Evolutionary conservation across 2,888 invertebrate species (phyloP).

Genomic region (Panzeria rudis): DNA sequence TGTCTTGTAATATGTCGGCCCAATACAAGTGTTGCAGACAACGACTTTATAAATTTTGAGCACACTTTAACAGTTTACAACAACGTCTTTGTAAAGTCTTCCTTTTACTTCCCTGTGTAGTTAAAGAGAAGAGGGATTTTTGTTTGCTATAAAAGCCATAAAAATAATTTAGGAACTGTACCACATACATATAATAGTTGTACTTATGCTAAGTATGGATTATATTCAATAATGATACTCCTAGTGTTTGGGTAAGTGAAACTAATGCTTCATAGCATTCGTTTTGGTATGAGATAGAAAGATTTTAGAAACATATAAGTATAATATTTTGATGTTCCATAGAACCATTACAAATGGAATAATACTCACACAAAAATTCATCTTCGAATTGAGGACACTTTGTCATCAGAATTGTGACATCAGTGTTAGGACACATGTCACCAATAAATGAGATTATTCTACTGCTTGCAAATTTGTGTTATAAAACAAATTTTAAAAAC

Average conservation of each 20-base stretch:
- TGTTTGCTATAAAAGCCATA: slow-evolving; percentile 20
- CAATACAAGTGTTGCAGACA: slow-evolving; percentile 69
- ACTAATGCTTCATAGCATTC: background rate
- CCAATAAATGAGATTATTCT: too few species aligned
- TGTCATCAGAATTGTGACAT: too few species aligned
- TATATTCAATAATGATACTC: background rate
- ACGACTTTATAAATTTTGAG: slow-evolving; percentile 70
- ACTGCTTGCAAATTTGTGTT: too few species aligned
- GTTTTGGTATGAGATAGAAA: too few species aligned
- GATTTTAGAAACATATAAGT: too few species aligned
- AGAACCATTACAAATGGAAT: too few species aligned
- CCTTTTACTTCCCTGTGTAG: background rate
- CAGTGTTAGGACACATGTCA: too few species aligned
- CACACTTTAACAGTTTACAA: slow-evolving; percentile 61
- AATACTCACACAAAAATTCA: too few species aligned
- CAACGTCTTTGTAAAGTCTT: slow-evolving; percentile 37
- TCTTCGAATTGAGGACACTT: too few species aligned
- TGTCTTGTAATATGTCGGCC: slow-evolving; percentile 72
- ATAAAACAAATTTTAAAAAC: too few species aligned
- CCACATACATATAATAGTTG: background rate
- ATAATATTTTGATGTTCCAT: too few species aligned
- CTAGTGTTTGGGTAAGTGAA: too few species aligned
- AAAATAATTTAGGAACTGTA: slow-evolving; percentile 11
- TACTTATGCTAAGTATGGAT: background rate
- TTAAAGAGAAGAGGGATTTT: background rate